Conservation (phyloP, 2,888 invertebrate genomes). For the Eupeodes latifasciatus region DNA sequence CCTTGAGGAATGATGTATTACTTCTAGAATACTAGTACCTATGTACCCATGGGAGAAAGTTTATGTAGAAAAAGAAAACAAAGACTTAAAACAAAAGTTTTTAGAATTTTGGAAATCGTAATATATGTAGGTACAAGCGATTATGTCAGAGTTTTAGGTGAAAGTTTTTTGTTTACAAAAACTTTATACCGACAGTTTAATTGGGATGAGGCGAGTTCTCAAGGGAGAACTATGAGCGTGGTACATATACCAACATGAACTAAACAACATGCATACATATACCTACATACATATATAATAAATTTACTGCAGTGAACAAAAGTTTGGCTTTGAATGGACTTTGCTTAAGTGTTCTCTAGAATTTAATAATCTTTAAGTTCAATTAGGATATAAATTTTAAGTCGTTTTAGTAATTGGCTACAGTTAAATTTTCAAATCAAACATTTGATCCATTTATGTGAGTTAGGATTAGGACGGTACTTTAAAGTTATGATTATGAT, state of each 20-base stretch:
- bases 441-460: no score
- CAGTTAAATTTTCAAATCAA: neutral
- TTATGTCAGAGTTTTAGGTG: slow-evolving; percentile 39
- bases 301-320: neutral
- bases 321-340: neutral
- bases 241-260: neutral
- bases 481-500: no score
- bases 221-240: no score
- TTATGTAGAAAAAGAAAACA: neutral
- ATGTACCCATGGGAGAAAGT: neutral
- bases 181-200: slow-evolving; percentile 32
- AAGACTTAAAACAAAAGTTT: slow-evolving; percentile 45
- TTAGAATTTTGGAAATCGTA: slow-evolving; percentile 14
- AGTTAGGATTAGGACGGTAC: no score
- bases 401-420: neutral
- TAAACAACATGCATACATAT: neutral
- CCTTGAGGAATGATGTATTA: slow-evolving; percentile 18
- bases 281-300: neutral
- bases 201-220: neutral
- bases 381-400: neutral
- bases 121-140: slow-evolving; percentile 13
- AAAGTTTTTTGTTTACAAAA: slow-evolving; percentile 37
- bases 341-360: neutral
- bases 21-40: slow-evolving; percentile 7
- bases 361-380: neutral